A percentile compares a stretch with the other conserved stretches of the same genome.
Evolutionary conservation across 2,888 invertebrate genomes (phyloP).

Genomic region (Incurvaria masculella): DNA sequence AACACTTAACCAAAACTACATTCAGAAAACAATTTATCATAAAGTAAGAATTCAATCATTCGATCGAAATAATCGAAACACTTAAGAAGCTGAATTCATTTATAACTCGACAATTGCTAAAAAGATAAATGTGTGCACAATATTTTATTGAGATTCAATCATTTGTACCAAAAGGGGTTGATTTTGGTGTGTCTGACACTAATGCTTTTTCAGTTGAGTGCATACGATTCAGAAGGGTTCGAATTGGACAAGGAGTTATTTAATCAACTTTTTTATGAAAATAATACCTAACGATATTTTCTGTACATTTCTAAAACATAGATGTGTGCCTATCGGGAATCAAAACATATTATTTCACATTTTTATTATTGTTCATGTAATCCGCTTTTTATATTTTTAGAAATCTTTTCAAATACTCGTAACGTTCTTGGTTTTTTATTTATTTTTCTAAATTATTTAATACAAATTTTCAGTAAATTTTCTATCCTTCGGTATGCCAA

Average conservation of each 20-base stretch:
- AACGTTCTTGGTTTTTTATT: too few relatives aligned
- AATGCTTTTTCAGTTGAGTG: conserved; percentile 36
- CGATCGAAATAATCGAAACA: conserved; percentile 1
- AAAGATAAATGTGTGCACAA: conserved; percentile 29
- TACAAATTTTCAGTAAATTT: too few relatives aligned
- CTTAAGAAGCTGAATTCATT: conserved; percentile 12
- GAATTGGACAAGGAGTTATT: neutral
- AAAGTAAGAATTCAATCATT: conserved; percentile 10
- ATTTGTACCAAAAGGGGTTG: conserved; percentile 24
- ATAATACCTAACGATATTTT: too few relatives aligned
- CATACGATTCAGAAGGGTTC: conserved; percentile 16
- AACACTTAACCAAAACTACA: conserved; percentile 31
- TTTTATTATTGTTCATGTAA: too few relatives aligned
- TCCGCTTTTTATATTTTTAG: too few relatives aligned
- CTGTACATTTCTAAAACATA: too few relatives aligned
- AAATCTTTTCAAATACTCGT: too few relatives aligned
- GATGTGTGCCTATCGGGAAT: too few relatives aligned
- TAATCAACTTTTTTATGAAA: too few relatives aligned
- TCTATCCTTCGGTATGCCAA: too few relatives aligned
- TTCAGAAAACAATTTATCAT: conserved; percentile 37
- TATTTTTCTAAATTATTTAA: too few relatives aligned
- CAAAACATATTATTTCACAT: too few relatives aligned
- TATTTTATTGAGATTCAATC: conserved; percentile 21
- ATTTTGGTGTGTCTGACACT: conserved; percentile 27
- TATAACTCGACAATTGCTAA: conserved; percentile 22